These are phyloP conservation scores for Mus minutoides DNA, from an alignment of 2,797 vertebrate species.

Conservation along the genomic window DNA sequence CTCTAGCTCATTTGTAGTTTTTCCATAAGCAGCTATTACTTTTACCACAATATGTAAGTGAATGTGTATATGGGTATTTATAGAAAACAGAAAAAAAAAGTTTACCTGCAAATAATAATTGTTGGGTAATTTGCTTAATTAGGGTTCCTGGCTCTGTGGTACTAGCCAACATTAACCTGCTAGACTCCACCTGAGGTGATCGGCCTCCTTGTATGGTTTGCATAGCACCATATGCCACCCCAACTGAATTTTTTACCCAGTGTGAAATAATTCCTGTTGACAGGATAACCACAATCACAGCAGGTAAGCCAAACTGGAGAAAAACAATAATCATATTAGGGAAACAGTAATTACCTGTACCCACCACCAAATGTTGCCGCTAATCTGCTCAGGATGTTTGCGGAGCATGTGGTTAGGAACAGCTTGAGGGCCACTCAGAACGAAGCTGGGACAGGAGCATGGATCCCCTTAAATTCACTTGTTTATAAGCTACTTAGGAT, in stretches of 20 bases:
- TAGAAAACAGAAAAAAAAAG: conserved; percentile 5
- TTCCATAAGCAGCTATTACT: neutral
- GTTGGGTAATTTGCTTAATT: neutral
- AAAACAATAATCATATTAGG: conserved; percentile 64
- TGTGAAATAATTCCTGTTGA: conserved; percentile 73
- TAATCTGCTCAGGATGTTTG: conserved; percentile 40
- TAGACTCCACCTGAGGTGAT: neutral
- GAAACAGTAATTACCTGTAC: conserved; percentile 65
- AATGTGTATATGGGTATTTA: neutral
- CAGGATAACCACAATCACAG: conserved; percentile 74
- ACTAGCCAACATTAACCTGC: conserved; percentile 51
- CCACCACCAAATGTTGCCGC: conserved; percentile 29
- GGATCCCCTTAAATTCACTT: neutral
- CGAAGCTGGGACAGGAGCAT: neutral
- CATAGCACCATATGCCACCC: conserved; percentile 62
- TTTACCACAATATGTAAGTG: neutral
- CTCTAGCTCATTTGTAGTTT: neutral
- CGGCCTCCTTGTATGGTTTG: conserved; percentile 63
- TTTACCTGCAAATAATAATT: neutral
- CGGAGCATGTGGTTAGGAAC: neutral
- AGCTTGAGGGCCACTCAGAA: neutral
- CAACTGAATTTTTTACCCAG: conserved; percentile 52
- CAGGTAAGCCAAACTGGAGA: conserved; percentile 69
- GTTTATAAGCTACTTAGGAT: neutral
- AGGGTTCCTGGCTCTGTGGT: conserved; percentile 1